Evolutionary conservation across 2,797 vertebrate species (phyloP).

Genomic region (Podargus strigoides): DNA sequence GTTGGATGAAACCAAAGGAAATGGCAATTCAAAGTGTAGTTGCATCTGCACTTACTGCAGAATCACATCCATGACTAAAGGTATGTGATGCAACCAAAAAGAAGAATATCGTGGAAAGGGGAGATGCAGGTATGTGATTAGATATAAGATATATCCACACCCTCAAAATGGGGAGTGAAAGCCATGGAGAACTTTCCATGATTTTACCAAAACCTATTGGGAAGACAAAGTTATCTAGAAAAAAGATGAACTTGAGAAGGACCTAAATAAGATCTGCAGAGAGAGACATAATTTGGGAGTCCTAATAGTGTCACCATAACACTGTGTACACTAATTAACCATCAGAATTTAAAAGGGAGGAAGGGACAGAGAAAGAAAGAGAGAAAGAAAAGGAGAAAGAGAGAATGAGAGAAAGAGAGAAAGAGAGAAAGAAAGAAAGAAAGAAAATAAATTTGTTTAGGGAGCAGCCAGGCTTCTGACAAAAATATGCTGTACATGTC

Average conservation of each 20-base stretch:
- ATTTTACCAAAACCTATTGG: neutral
- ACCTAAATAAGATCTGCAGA: neutral
- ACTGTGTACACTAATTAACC: neutral
- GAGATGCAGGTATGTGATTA: neutral
- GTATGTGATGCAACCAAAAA: neutral
- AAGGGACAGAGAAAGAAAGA: no score
- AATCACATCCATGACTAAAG: neutral
- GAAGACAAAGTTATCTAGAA: neutral
- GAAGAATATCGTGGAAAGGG: neutral
- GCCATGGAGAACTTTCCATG: neutral
- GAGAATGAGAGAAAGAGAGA: neutral
- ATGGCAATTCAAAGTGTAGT: neutral
- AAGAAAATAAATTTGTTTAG: accelerated
- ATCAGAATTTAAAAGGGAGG: neutral
- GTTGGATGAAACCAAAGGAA: neutral
- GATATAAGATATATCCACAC: neutral
- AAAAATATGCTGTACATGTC: neutral
- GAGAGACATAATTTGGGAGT: neutral
- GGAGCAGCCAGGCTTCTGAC: neutral
- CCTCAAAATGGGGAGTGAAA: neutral
- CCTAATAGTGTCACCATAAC: neutral
- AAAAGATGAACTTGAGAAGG: neutral
- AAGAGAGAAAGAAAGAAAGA: neutral
- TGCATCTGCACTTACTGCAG: neutral
- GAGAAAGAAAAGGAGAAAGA: no score